These are phyloP conservation scores for Amphipoea lucens DNA, from an alignment of 2,888 invertebrate genomes.

Conservation along the genomic window DNA sequence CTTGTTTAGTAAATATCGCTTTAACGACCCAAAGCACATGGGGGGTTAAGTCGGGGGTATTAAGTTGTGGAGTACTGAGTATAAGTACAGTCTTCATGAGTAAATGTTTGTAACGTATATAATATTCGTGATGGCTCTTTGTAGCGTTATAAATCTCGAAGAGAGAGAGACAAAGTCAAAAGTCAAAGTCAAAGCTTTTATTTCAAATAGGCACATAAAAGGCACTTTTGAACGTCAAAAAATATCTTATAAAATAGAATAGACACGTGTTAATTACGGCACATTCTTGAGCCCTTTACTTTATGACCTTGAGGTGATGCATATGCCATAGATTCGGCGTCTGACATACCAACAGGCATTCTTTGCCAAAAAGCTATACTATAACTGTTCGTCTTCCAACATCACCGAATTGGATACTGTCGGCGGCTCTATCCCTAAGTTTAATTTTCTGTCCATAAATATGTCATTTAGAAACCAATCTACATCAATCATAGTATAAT, in stretches of 20 bases:
- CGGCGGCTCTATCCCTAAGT: background rate
- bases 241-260: too few species aligned
- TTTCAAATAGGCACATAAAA: too few species aligned
- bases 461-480: conserved; percentile 48
- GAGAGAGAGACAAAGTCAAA: background rate
- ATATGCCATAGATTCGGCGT: too few species aligned
- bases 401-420: background rate
- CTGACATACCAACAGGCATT: background rate
- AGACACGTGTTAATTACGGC: background rate
- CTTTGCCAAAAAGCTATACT: background rate
- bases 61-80: background rate
- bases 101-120: background rate
- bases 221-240: too few species aligned
- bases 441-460: conserved; percentile 39
- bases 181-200: too few species aligned
- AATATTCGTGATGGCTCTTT: background rate
- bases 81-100: background rate
- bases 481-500: conserved; percentile 46
- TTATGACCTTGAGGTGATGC: background rate
- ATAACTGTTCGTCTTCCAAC: background rate
- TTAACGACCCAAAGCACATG: conserved; percentile 35
- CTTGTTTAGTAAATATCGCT: conserved; percentile 72
- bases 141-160: background rate
- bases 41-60: conserved; percentile 6
- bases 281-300: background rate